These are phyloP conservation scores for Cactoblastis cactorum DNA, from an alignment of 2,888 invertebrate species.

Conservation along the genomic window DNA sequence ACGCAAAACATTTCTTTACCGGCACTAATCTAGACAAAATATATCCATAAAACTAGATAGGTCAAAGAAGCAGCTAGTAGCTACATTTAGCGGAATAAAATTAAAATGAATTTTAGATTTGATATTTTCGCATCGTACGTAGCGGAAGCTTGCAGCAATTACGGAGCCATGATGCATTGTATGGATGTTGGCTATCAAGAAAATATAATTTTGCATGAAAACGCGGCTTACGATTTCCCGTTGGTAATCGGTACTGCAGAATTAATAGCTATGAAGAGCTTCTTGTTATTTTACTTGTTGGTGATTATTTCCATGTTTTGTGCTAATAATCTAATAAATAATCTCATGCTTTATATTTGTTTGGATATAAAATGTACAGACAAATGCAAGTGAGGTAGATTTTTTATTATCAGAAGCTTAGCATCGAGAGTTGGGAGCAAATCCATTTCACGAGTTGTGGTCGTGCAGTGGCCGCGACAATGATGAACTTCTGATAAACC, in stretches of 20 bases:
- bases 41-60: neutral
- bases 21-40: neutral
- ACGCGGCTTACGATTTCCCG: constrained; percentile 27
- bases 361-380: too few species aligned
- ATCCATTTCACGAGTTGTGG: constrained; percentile 18
- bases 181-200: constrained; percentile 24
- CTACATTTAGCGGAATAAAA: neutral
- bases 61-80: neutral
- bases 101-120: neutral
- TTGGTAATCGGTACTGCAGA: constrained; percentile 13
- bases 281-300: neutral
- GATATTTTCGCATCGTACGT: neutral
- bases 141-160: constrained; percentile 4
- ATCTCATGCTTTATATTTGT: neutral
- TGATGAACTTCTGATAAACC: constrained; percentile 9
- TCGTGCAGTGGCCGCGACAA: constrained; percentile 14
- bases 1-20: constrained; percentile 18
- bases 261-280: constrained; percentile 13
- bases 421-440: constrained; percentile 9
- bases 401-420: neutral
- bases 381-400: constrained; percentile 1
- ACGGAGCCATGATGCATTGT: constrained; percentile 1
- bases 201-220: constrained; percentile 30
- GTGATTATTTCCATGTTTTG: neutral
- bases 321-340: too few species aligned